These are phyloP conservation scores for Syngnathus acus DNA, from an alignment of 2,797 vertebrate species.

Conservation along the genomic window DNA sequence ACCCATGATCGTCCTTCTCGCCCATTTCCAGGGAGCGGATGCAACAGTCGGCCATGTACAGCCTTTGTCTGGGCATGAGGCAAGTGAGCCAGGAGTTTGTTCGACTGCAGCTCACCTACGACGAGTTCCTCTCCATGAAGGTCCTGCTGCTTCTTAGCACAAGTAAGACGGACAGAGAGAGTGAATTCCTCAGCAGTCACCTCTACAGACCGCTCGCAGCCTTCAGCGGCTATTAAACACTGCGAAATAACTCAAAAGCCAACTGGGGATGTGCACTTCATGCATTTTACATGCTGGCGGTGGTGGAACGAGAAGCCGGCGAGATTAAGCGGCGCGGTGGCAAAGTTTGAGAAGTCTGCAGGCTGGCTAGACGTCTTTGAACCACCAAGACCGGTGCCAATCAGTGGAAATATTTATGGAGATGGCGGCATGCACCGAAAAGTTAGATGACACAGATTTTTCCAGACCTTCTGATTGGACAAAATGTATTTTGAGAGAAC, in stretches of 20 bases:
- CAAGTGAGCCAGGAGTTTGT: constrained; percentile 97
- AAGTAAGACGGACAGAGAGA: constrained; percentile 73
- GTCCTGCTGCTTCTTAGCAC: constrained; percentile 95
- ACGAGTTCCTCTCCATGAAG: constrained; percentile 97
- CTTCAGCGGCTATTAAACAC: background rate
- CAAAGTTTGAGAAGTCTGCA: constrained; percentile 29
- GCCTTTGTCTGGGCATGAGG: constrained; percentile 95
- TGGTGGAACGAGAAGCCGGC: background rate
- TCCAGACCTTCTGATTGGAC: background rate
- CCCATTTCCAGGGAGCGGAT: constrained; percentile 82
- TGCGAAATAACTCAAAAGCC: background rate
- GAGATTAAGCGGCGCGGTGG: background rate
- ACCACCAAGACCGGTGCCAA: constrained; percentile 22
- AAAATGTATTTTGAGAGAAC: constrained; percentile 7
- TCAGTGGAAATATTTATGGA: constrained; percentile 47
- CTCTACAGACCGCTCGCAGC: background rate
- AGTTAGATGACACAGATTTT: background rate
- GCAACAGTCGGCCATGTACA: constrained; percentile 97
- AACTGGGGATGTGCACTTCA: background rate
- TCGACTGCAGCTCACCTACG: constrained; percentile 91
- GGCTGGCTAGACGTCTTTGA: background rate
- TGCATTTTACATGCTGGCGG: background rate
- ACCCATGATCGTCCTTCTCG: background rate
- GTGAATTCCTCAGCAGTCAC: background rate
- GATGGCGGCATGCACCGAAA: background rate